Evolutionary conservation across 92 coral and sea anemone species (phyloP), one percentile per base, ranked within the genome.

Genomic region (Phymanthus crucifer): DNA sequence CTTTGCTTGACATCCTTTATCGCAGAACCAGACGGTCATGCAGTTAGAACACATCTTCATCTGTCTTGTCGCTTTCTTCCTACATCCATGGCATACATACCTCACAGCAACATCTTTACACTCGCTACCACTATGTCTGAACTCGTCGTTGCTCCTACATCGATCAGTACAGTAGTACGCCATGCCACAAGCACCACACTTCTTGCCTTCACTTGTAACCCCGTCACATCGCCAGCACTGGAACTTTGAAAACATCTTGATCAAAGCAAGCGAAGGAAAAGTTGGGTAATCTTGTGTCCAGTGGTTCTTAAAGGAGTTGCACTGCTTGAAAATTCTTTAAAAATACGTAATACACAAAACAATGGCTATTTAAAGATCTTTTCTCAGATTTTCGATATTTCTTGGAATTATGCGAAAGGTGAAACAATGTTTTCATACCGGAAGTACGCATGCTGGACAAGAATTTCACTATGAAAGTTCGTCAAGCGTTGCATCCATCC

Each of bases 131-230:
- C 67, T 86, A 85, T 93, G 97, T 29, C 84, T 66, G 2, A 46
- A 54, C 75, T 84, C 57, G 81, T 93, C 87, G 16, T 78, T 72
- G 54, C 45, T 79, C 71, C 81, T 87, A 47, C 94, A 90, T 61
- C 88, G 85, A 1, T 2, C 84, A 40, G 81, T 66, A 61, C 97
- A 92, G 84, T 92, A 92, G 74, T 70, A 40, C 19, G 82, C 89
- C n/a, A 65, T 78, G 46, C 47, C 67, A 74, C 97, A 92, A 81
- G 58, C 84, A 1, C 68, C 34, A 69, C 97, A 92, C 67, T 45
- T 79, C 80, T 54, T 69, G 40, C 83, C 64, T 61, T 74, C 78
- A 8, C 32, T 80, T 16, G 75, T 77, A 38, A 36, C 70, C 64
- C 23, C 34, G 31, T 77, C 81, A 65, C 93, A 92, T 19, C 66